Percentiles rank a stretch among this genome's conserved stretches.
Conservation (phyloP, 1,140 invertebrate genomes). For the Dendroctonus ponderosae region DNA sequence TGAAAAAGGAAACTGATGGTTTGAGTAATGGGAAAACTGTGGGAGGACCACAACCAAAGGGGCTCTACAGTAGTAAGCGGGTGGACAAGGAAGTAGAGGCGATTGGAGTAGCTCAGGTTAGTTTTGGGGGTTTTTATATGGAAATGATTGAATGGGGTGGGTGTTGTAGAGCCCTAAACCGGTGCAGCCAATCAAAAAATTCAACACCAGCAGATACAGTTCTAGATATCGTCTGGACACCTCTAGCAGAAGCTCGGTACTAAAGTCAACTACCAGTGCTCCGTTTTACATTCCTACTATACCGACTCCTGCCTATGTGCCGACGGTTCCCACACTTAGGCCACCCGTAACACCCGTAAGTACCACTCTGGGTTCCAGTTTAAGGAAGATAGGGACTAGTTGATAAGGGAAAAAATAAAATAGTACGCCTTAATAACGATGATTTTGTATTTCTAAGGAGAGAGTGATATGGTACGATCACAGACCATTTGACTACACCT, state of each 20-base stretch:
- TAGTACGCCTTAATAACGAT: slow-evolving; percentile 28
- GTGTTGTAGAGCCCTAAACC: slow-evolving; percentile 30
- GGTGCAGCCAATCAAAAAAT: slow-evolving; percentile 13
- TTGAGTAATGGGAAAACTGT: slow-evolving; percentile 12
- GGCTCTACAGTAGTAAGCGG: slow-evolving; percentile 14
- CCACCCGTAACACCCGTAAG: slow-evolving; percentile 37
- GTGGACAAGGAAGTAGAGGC: not conserved
- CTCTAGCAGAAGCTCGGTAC: slow-evolving; percentile 34
- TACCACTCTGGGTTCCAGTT: not conserved
- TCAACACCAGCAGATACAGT: slow-evolving; percentile 39
- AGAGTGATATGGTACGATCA: slow-evolving; percentile 25
- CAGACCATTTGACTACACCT: slow-evolving; percentile 35
- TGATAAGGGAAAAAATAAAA: slow-evolving; percentile 21
- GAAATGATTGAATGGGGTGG: not conserved
- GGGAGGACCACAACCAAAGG: slow-evolving; percentile 16
- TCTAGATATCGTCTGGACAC: slow-evolving; percentile 45
- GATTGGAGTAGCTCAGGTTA: slow-evolving; percentile 4
- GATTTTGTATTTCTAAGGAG: slow-evolving; percentile 24
- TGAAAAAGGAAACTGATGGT: slow-evolving; percentile 12
- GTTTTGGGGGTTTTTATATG: not conserved
- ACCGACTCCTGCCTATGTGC: slow-evolving; percentile 42
- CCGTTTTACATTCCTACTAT: slow-evolving; percentile 47
- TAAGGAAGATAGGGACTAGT: slow-evolving; percentile 1
- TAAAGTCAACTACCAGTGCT: slow-evolving; percentile 38
- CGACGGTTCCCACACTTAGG: slow-evolving; percentile 42